These are phyloP conservation scores for Diorhabda carinulata DNA, from an alignment of 1,140 invertebrate species.

Conservation along the genomic window DNA sequence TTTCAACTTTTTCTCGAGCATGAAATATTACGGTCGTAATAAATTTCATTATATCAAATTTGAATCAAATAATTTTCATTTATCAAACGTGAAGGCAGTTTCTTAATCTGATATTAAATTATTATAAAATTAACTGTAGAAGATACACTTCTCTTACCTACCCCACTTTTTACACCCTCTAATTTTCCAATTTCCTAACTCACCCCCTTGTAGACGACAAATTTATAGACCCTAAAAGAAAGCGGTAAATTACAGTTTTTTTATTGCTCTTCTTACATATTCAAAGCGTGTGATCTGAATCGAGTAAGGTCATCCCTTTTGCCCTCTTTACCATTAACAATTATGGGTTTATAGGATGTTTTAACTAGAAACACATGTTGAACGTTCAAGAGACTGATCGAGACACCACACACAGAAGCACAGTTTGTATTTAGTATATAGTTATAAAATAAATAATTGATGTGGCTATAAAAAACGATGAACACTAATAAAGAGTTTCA, in stretches of 20 bases:
- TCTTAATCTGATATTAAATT: too few species aligned
- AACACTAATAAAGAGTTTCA: neutral
- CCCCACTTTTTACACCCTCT: too few species aligned
- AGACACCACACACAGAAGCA: constrained; percentile 5
- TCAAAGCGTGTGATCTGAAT: constrained; percentile 11
- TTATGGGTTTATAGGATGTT: constrained; percentile 12
- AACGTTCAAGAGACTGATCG: neutral
- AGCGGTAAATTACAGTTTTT: constrained; percentile 9
- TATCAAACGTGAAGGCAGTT: too few species aligned
- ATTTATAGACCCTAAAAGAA: constrained; percentile 12
- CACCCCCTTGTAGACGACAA: neutral
- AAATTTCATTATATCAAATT: too few species aligned
- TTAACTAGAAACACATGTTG: constrained; percentile 23
- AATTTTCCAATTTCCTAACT: too few species aligned
- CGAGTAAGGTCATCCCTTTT: constrained; percentile 7
- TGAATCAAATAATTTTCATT: too few species aligned
- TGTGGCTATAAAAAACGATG: neutral
- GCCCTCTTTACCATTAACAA: constrained; percentile 1
- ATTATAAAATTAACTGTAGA: too few species aligned
- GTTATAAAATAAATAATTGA: neutral
- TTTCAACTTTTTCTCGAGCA: too few species aligned
- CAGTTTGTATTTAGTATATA: neutral
- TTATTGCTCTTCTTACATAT: constrained; percentile 2
- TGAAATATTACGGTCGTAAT: too few species aligned
- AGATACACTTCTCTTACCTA: too few species aligned